phyloP scores from a whole-genome alignment of 1,140 invertebrate genomes.

The Rhopalosiphum maidis region DNA sequence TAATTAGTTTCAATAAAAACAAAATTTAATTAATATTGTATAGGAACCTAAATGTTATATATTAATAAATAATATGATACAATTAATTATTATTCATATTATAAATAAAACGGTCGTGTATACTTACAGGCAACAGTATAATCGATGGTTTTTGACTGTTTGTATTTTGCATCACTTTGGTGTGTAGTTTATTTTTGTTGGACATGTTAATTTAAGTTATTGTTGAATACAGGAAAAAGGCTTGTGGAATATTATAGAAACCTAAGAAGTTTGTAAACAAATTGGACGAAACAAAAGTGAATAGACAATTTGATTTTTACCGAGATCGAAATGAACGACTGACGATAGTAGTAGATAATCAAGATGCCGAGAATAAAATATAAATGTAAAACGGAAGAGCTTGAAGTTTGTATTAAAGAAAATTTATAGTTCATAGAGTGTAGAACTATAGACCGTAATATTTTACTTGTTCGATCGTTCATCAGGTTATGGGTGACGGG shows the following conservation, averaged over 20 bases:
- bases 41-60: no score
- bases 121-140: background rate
- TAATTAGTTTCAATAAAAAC: no score
- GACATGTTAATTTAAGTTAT: background rate
- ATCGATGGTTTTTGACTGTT: background rate
- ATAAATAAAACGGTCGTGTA: background rate
- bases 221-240: no score
- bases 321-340: background rate
- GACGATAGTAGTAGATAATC: no score
- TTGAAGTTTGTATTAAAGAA: background rate
- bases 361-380: background rate
- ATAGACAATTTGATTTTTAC: background rate
- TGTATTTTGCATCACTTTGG: background rate
- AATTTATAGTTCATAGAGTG: no score
- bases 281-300: background rate
- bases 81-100: no score
- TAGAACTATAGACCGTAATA: no score
- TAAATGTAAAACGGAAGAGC: background rate
- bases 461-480: no score
- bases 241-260: no score
- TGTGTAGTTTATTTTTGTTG: background rate
- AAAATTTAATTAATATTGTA: no score
- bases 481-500: background rate
- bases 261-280: no score
- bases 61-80: no score